A percentile compares a stretch with the other conserved stretches of the same genome.
phyloP scores from a whole-genome alignment of 2,888 invertebrate genomes.

The Cyclophora albipunctata region DNA sequence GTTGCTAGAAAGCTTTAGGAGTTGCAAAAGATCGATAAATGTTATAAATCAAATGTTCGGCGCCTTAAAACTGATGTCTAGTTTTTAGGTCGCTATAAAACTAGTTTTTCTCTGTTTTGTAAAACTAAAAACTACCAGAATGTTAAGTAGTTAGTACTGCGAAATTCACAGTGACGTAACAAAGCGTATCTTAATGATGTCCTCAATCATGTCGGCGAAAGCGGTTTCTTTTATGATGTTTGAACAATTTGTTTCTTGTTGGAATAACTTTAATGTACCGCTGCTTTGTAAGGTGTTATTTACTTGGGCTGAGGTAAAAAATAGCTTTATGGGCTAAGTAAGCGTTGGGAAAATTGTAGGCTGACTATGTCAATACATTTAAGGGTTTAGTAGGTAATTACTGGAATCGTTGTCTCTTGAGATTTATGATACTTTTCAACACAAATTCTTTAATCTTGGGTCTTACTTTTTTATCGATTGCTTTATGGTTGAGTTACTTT shows the following conservation, averaged over 20 bases:
- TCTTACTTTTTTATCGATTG: no score
- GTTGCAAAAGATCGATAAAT: constrained; percentile 2
- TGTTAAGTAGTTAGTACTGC: constrained; percentile 9
- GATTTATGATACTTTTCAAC: no score
- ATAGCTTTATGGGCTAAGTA: no score
- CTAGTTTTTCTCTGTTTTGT: constrained; percentile 39
- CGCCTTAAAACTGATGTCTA: constrained; percentile 17
- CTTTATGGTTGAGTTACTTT: no score
- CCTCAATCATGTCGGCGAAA: constrained; percentile 41
- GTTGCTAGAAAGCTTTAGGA: not conserved
- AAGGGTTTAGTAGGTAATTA: no score
- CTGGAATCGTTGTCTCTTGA: no score
- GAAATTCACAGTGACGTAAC: constrained; percentile 41
- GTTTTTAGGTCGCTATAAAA: constrained; percentile 35
- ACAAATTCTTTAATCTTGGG: no score
- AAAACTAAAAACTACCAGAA: constrained; percentile 21
- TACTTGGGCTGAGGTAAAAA: not conserved
- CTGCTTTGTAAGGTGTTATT: constrained; percentile 1
- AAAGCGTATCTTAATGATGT: constrained; percentile 42
- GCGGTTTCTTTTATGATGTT: constrained; percentile 30
- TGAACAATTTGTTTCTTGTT: constrained; percentile 13
- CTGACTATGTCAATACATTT: no score
- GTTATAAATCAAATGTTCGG: constrained; percentile 13
- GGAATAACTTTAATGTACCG: constrained; percentile 4
- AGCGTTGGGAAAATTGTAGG: no score